Evolutionary conservation across 2,113 vertebrate species (phyloP).

Genomic region (Phainopepla nitens): DNA sequence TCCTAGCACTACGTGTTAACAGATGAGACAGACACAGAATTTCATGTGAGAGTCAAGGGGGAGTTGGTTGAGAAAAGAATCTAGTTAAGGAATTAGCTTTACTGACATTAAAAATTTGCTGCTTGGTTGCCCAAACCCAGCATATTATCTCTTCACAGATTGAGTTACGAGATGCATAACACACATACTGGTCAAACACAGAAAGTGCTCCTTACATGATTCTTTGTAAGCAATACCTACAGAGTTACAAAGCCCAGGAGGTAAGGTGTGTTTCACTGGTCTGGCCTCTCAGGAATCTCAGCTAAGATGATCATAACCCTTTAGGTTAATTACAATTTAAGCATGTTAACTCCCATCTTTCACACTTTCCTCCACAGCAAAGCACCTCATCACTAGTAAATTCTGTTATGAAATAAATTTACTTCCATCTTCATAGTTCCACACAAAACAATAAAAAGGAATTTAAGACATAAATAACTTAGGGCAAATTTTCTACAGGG

Average conservation of each 20-base stretch:
- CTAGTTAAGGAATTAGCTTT: not conserved
- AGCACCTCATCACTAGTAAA: not conserved
- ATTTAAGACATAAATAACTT: not conserved
- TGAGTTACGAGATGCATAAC: not conserved
- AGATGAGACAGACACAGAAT: not conserved
- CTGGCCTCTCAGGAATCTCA: not conserved
- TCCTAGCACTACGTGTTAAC: accelerated
- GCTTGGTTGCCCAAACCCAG: not conserved
- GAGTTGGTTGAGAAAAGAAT: not conserved
- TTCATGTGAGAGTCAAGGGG: not conserved
- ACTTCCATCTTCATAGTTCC: not conserved
- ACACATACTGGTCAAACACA: not conserved
- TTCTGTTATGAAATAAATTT: not conserved
- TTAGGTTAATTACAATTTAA: constrained; percentile 34
- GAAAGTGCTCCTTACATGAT: not conserved
- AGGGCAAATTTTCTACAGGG: not conserved
- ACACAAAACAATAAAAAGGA: not conserved
- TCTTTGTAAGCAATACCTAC: not conserved
- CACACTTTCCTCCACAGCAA: not conserved
- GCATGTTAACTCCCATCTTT: not conserved
- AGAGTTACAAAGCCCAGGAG: not conserved
- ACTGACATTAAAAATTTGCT: not conserved
- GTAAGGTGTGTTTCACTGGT: not conserved
- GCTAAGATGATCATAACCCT: not conserved
- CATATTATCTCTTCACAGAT: not conserved